These are phyloP conservation scores for Eufriesea mexicana DNA, from an alignment of 1,140 invertebrate species.

Conservation along the genomic window DNA sequence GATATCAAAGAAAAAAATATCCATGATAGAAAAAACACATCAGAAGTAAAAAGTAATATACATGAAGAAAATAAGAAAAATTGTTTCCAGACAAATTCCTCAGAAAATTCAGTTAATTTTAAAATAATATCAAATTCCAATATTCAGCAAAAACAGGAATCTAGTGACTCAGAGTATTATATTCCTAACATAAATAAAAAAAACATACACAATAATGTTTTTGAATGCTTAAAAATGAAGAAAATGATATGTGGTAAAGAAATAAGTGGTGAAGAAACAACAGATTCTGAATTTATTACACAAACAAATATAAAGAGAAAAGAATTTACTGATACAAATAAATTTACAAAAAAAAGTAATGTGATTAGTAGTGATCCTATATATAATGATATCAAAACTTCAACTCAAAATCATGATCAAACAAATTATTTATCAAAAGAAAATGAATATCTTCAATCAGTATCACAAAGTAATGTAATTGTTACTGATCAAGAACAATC, in stretches of 20 bases:
- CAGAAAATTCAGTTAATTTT: background rate
- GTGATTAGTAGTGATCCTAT: background rate
- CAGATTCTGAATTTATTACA: conserved; percentile 38
- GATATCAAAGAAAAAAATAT: background rate
- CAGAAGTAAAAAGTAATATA: background rate
- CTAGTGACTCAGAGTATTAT: conserved; percentile 44
- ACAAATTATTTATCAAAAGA: conserved; percentile 1
- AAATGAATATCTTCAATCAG: background rate
- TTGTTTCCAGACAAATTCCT: background rate
- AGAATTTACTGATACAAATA: background rate
- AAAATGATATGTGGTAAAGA: background rate
- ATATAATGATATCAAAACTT: background rate
- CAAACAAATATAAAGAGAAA: background rate
- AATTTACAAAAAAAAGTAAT: background rate
- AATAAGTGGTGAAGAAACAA: conserved; percentile 34
- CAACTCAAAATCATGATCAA: background rate
- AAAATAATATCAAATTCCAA: conserved; percentile 9
- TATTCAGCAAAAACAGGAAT: conserved; percentile 6
- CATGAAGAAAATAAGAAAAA: background rate
- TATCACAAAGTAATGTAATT: background rate
- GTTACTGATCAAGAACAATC: background rate
- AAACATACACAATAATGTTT: background rate
- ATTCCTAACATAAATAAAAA: conserved; percentile 17
- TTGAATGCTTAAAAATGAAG: background rate
- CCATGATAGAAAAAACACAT: background rate